These are phyloP conservation scores for Callinectes sapidus DNA, from an alignment of 2,888 invertebrate genomes.

Conservation along the genomic window DNA sequence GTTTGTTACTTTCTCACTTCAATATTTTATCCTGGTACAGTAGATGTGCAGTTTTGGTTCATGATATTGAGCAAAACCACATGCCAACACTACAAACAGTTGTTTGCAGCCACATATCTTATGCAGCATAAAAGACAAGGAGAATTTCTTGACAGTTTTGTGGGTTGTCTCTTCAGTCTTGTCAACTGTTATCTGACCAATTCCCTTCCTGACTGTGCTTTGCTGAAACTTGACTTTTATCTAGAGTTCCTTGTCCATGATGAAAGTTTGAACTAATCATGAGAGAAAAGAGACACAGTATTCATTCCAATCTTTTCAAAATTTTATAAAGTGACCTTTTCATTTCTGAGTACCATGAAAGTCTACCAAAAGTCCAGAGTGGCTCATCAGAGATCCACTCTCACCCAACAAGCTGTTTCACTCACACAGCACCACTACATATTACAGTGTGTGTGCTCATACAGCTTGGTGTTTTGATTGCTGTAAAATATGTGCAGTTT, in stretches of 20 bases:
- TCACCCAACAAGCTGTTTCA: neutral
- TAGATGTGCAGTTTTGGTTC: neutral
- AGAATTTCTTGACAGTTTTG: neutral
- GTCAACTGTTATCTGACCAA: neutral
- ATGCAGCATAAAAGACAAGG: neutral
- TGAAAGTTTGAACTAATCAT: neutral
- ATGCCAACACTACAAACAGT: conserved; percentile 4
- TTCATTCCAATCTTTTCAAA: neutral
- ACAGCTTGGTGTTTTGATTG: neutral
- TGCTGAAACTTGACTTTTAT: neutral
- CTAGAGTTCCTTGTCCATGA: neutral
- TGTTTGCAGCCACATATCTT: conserved; percentile 4
- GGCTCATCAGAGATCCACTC: neutral
- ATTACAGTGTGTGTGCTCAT: neutral
- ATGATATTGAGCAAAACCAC: neutral
- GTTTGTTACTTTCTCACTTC: neutral
- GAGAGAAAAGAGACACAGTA: neutral
- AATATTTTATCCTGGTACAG: neutral
- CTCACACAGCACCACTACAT: neutral
- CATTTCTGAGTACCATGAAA: neutral
- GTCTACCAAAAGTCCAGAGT: neutral
- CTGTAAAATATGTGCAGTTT: conserved; percentile 9
- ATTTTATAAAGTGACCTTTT: neutral
- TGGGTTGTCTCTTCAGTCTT: neutral
- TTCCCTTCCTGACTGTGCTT: neutral